phyloP scores from a whole-genome alignment of 37 sponge, comb jelly and placozoan species.

The Halisarca cf. caerulea region DNA sequence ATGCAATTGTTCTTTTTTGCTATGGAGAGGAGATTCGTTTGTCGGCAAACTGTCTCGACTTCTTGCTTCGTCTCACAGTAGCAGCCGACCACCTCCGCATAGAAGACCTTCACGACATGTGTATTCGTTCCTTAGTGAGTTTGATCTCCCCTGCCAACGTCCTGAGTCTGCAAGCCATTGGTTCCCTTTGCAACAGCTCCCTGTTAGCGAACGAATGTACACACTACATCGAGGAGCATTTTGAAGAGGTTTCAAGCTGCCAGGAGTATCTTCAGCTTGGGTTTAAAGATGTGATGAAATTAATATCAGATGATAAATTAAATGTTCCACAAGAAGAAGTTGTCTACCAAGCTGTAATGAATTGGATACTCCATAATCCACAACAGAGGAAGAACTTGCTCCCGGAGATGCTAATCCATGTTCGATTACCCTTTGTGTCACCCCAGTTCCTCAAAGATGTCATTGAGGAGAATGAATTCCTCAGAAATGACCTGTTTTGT shows the following conservation, averaged over 20 bases:
- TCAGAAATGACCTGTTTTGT: constrained; percentile 26
- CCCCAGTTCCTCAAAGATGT: constrained; percentile 22
- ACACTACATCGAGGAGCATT: constrained; percentile 32
- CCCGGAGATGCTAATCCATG: constrained; percentile 39
- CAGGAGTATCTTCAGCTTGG: constrained; percentile 51
- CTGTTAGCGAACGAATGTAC: constrained; percentile 21
- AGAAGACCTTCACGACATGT: constrained; percentile 16
- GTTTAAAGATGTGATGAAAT: constrained; percentile 35
- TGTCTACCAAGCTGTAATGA: constrained; percentile 60
- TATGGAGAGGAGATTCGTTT: constrained; percentile 23
- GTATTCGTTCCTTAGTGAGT: constrained; percentile 26
- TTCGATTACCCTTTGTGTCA: constrained; percentile 63
- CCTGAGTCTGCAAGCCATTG: constrained; percentile 40
- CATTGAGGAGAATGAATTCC: constrained; percentile 50
- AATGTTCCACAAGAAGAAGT: constrained; percentile 51
- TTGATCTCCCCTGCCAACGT: constrained; percentile 36
- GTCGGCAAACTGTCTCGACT: background rate
- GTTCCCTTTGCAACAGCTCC: constrained; percentile 28
- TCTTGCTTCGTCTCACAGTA: constrained; percentile 16
- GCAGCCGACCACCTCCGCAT: constrained; percentile 57
- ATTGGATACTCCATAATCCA: constrained; percentile 57
- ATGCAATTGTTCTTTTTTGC: constrained; percentile 35
- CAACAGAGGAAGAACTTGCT: constrained; percentile 17
- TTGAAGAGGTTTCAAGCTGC: constrained; percentile 24
- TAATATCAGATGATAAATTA: constrained; percentile 55